A percentile compares a stretch with the other conserved stretches of the same genome.
These are phyloP conservation scores for Drosophila hawaiiensis DNA, from an alignment of 2,888 invertebrate genomes.

Conservation along the genomic window DNA sequence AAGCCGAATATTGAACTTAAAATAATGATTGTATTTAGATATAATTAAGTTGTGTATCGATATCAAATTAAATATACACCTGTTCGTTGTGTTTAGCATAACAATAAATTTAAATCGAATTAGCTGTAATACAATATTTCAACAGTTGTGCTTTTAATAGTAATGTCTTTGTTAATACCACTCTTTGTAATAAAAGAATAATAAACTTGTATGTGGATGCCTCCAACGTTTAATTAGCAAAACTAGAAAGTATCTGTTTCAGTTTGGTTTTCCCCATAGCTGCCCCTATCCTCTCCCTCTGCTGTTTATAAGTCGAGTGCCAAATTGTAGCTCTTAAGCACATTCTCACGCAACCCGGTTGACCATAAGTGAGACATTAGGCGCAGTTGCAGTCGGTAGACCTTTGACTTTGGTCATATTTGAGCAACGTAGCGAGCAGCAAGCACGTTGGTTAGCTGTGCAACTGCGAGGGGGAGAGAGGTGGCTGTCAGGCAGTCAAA, in stretches of 20 bases:
- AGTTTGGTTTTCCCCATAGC: background rate
- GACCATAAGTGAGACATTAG: constrained; percentile 79
- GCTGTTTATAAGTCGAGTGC: background rate
- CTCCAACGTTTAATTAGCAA: constrained; percentile 1
- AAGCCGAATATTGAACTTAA: background rate
- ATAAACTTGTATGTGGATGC: background rate
- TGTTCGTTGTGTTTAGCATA: background rate
- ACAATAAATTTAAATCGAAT: background rate
- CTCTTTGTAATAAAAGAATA: background rate
- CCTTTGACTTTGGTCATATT: constrained; percentile 75
- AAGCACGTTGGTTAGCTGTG: constrained; percentile 8
- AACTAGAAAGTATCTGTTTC: constrained; percentile 7
- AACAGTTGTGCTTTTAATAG: background rate
- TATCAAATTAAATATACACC: background rate
- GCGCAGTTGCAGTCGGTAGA: constrained; percentile 71
- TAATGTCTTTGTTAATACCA: background rate
- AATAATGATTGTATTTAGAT: background rate
- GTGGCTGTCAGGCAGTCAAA: constrained; percentile 11
- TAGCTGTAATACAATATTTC: background rate
- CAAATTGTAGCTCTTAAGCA: constrained; percentile 18
- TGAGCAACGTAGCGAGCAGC: constrained; percentile 57
- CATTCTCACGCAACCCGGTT: constrained; percentile 59
- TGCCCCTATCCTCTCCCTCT: background rate
- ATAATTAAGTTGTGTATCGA: background rate
- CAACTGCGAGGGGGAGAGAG: background rate